Base-by-base conservation (phyloP, 2,113 vertebrate species). In the Sciurus niger region DNA sequence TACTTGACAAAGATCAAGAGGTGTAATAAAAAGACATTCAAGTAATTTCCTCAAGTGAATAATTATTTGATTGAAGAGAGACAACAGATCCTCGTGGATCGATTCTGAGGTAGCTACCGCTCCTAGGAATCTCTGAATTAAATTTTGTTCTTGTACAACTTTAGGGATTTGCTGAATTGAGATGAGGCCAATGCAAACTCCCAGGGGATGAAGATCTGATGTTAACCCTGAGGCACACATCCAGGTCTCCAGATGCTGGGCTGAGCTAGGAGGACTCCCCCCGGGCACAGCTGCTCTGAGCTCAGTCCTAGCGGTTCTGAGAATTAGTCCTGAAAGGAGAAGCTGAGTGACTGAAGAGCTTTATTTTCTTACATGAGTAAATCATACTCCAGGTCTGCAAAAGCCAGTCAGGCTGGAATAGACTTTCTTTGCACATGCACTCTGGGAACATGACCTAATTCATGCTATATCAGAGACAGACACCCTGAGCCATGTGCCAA, bases 21-120 rank as follows among this genome's bases (percentile, higher is more conserved):
- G 46, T 32, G 14, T 5, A 4, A 92, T 76, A 37, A 4, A 88
- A 93, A 63, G 25, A 68, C 18, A 94, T 14, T 51, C 10, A 58
- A 84, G 84, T 22, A 48, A 76, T 53, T 65, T 94, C 34, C 11
- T 78, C n/a, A 53, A 72, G 22, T 70, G 24, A 65, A 32, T 76
- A 51, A 28, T 53, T 91, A 77, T 89, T 32, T 93, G 30, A 63
- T 4, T 68, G 14, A 43, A 74, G 72, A 43, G 58, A 86, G 30
- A 76, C 13, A 77, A 48, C 80, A 89, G 32, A 46, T 6, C 22
- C 28, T 11, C 9, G 5, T 34, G 24, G 72, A 37, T 25, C 13
- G n/a, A 16, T 13, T 60, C 40, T 18, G 25, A 24, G 14, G 12
- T 25, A 58, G 28, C 0, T 25, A 0, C 1, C 24, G 16, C 8